Base-by-base conservation (phyloP, 1,140 invertebrate species). In the Bombus breviceps region DNA sequence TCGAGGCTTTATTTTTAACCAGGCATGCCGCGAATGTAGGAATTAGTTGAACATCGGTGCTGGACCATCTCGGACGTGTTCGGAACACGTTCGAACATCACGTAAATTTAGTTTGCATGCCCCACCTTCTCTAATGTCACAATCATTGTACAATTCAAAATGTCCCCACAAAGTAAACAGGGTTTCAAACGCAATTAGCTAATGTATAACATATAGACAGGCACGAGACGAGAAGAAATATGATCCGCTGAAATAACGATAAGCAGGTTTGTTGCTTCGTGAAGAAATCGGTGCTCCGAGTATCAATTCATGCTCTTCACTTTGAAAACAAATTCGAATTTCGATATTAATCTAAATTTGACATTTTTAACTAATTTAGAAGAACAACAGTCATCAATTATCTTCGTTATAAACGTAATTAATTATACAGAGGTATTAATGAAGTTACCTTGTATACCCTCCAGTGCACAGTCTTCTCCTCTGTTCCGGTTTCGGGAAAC, bases 391-490 rank as follows among this genome's bases (percentile, higher is more conserved):
- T 22, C 47, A 2, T 53, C 6, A 53, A 53, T 68, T 22, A 2
- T 68, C 9, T 3, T 22, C 3, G 18, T 22, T 22, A 68, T 37
- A 22, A 22, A 34, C 28, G 2, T n/a, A 13, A 22, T 74, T 32
- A 57, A 34, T 12, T 25, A 28, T 10, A 32, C 28, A 59, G 47
- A 53, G 47, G 6, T 53, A 22, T 53, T 53, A 2, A 53, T 18
- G 18, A 64, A 41, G 80, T 86, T 93, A 95, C 94, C 94, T 95
- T 66, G 93, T 90, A 71, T 92, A 93, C 66, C 93, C 92, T 47
- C 94, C 93, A 32, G 95, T 96, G 83, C 95, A 95, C 47, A 96
- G 92, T 85, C 93, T 92, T 72, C 95, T 92, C 81, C 95, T 93
- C 82, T 96, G 95, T 80, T 95, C 93, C 1, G 94, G 91, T 41